A percentile compares a stretch with the other conserved stretches of the same genome.
Evolutionary conservation across 1,140 invertebrate species (phyloP).

Genomic region (Sipha flava): DNA sequence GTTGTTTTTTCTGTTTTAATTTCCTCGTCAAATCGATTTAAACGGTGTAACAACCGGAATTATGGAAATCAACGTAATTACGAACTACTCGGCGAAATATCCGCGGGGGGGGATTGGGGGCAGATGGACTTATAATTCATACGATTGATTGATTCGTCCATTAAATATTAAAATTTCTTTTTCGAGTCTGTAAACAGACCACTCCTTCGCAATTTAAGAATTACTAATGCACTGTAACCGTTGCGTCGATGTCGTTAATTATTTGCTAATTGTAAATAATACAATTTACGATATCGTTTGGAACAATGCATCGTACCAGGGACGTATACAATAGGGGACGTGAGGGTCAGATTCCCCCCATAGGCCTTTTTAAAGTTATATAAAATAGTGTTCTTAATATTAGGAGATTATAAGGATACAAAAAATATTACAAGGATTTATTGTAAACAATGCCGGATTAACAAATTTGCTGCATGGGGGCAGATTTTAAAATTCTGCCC

Average conservation of each 20-base stretch:
- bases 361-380: too few species aligned
- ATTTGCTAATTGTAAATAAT: not conserved
- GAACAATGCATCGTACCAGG: too few species aligned
- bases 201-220: not conserved
- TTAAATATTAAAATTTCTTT: slow-evolving; percentile 23
- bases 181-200: not conserved
- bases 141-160: slow-evolving; percentile 7
- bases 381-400: too few species aligned
- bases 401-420: too few species aligned
- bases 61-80: slow-evolving; percentile 25
- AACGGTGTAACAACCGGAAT: slow-evolving; percentile 12
- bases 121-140: slow-evolving; percentile 2
- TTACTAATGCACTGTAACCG: not conserved
- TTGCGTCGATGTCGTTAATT: not conserved
- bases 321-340: too few species aligned
- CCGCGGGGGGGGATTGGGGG: not conserved
- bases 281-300: not conserved
- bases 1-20: not conserved
- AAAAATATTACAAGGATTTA: too few species aligned
- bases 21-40: not conserved
- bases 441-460: too few species aligned
- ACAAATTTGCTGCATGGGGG: too few species aligned
- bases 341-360: too few species aligned
- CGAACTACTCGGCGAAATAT: not conserved
- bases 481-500: too few species aligned